Percentiles rank a stretch among this genome's conserved stretches.
phyloP scores from a whole-genome alignment of 2,888 invertebrate genomes.

The Lasioglossum oenotherae region DNA sequence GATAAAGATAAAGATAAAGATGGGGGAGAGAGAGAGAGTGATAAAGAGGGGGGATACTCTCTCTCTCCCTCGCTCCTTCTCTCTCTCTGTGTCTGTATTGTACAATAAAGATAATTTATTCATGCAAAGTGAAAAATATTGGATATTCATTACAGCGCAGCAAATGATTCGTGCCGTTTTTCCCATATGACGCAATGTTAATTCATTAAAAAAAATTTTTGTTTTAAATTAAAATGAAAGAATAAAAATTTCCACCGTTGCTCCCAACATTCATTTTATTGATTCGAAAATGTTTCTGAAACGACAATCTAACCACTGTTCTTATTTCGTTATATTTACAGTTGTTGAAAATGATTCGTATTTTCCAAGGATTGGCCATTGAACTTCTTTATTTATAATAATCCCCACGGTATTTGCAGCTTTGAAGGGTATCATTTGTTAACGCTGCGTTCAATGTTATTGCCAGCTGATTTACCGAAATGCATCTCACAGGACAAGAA shows the following conservation, averaged over 20 bases:
- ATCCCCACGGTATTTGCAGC: not conserved
- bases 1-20: too few relatives aligned
- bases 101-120: too few relatives aligned
- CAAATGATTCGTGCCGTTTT: too few relatives aligned
- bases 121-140: too few relatives aligned
- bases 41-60: too few relatives aligned
- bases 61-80: too few relatives aligned
- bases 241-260: not conserved
- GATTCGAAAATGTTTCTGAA: not conserved
- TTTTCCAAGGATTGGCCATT: not conserved
- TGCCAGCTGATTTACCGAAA: slow-evolving; percentile 19
- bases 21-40: too few relatives aligned
- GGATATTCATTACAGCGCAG: too few relatives aligned
- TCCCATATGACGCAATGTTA: too few relatives aligned
- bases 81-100: too few relatives aligned
- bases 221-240: too few relatives aligned
- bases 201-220: too few relatives aligned
- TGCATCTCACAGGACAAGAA: slow-evolving; percentile 22
- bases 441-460: not conserved
- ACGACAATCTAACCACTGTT: not conserved
- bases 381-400: not conserved
- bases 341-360: not conserved
- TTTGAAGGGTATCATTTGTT: not conserved
- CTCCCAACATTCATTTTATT: not conserved
- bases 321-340: not conserved